Percentiles rank a stretch among this genome's conserved stretches.
These are phyloP conservation scores for Valencia hispanica DNA, from an alignment of 2,797 vertebrate genomes.

Conservation along the genomic window DNA sequence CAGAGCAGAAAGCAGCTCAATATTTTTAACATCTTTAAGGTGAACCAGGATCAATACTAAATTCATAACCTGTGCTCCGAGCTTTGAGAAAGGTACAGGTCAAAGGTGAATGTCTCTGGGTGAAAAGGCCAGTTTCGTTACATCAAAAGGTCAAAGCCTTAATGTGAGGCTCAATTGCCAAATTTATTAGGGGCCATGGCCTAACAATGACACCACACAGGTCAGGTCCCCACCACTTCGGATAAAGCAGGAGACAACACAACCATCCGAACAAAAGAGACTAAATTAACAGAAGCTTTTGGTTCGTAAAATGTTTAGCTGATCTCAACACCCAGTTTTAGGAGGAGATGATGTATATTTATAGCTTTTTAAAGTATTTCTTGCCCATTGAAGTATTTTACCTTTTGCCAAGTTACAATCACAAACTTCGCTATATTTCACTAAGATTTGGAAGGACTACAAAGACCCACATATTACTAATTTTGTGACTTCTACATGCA, in stretches of 20 bases:
- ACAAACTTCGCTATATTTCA: background rate
- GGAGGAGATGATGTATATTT: background rate
- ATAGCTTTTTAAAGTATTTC: background rate
- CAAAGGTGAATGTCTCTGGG: constrained; percentile 72
- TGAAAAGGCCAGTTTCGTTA: constrained; percentile 79
- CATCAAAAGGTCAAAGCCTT: constrained; percentile 82
- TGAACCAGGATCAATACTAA: constrained; percentile 73
- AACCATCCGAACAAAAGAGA: constrained; percentile 6
- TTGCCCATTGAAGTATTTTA: background rate
- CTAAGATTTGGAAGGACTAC: background rate
- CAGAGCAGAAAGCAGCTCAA: constrained; percentile 49
- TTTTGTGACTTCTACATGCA: background rate
- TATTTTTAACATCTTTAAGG: constrained; percentile 52
- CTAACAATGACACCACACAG: constrained; percentile 47
- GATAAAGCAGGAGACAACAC: constrained; percentile 8
- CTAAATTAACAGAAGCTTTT: background rate
- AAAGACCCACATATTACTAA: background rate
- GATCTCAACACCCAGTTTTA: background rate
- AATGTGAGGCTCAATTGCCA: constrained; percentile 73
- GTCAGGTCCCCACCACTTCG: constrained; percentile 7
- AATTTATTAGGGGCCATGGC: constrained; percentile 71
- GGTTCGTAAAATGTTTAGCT: background rate
- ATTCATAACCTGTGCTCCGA: constrained; percentile 61
- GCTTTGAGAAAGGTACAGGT: constrained; percentile 72
- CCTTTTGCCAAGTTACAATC: background rate